Percentiles rank a stretch among this genome's conserved stretches.
Evolutionary conservation across 2,797 vertebrate species (phyloP).

Genomic region (Poecilia velifera): DNA sequence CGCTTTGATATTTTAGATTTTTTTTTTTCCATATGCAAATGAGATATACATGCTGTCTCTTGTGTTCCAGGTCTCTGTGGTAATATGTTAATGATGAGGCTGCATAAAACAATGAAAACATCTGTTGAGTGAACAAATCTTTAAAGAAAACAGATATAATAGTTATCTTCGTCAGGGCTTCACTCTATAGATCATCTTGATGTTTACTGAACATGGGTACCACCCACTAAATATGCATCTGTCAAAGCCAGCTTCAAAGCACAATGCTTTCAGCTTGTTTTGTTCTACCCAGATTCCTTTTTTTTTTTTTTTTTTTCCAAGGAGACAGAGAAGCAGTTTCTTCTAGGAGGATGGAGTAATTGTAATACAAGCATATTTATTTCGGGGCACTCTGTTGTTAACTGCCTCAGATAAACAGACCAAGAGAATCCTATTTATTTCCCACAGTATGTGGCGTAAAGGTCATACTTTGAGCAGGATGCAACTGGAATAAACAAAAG

Average conservation of each 20-base stretch:
- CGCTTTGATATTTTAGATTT: neutral
- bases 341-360: constrained; percentile 35
- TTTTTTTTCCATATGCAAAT: neutral
- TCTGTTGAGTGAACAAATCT: constrained; percentile 9
- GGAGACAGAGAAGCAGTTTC: constrained; percentile 19
- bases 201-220: constrained; percentile 16
- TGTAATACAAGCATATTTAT: constrained; percentile 51
- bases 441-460: constrained; percentile 47
- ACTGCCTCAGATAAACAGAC: constrained; percentile 47
- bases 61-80: neutral
- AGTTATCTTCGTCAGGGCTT: neutral
- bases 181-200: constrained; percentile 12
- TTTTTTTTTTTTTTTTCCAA: constrained; percentile 11
- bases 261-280: constrained; percentile 13
- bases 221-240: constrained; percentile 16
- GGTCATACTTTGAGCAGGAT: constrained; percentile 48
- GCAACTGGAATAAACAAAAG: constrained; percentile 35
- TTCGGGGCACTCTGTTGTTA: constrained; percentile 41
- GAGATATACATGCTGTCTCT: constrained; percentile 25
- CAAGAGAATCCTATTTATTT: constrained; percentile 43
- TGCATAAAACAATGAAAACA: neutral
- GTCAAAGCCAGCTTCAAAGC: constrained; percentile 24
- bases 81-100: constrained; percentile 34
- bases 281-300: constrained; percentile 23
- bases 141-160: neutral